Conservation (phyloP, 2,113 vertebrate genomes). For the Serinus canaria region DNA sequence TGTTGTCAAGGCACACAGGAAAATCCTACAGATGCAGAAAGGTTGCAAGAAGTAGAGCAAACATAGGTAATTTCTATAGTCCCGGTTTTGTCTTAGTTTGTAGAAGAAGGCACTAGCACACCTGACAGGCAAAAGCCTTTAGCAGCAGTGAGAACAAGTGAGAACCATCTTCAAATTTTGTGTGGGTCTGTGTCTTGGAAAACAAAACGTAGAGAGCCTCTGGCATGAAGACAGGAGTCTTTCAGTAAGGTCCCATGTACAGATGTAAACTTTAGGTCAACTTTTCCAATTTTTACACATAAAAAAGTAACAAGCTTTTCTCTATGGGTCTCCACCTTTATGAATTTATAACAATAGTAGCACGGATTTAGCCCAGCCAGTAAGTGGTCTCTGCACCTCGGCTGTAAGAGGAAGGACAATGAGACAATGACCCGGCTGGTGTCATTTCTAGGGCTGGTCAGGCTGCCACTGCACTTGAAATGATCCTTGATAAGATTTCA, state of each 20-base stretch:
- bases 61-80: neutral
- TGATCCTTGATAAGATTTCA: constrained; percentile 37
- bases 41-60: neutral
- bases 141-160: neutral
- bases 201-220: neutral
- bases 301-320: neutral
- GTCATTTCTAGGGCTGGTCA: neutral
- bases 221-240: neutral
- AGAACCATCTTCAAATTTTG: neutral
- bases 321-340: neutral
- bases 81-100: neutral
- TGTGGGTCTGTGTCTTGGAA: neutral
- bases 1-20: neutral
- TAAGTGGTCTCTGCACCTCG: neutral
- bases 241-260: neutral
- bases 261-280: neutral
- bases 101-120: neutral
- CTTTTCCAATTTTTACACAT: neutral
- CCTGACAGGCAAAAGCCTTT: neutral
- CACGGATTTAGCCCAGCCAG: rapidly evolving
- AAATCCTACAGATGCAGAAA: neutral
- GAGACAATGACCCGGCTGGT: neutral
- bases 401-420: neutral
- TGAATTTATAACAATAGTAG: neutral
- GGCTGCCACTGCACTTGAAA: neutral